Evolutionary conservation across 1,140 invertebrate genomes (phyloP), one percentile per base, ranked within the genome.

Genomic region (Lanistes nyassanus): DNA sequence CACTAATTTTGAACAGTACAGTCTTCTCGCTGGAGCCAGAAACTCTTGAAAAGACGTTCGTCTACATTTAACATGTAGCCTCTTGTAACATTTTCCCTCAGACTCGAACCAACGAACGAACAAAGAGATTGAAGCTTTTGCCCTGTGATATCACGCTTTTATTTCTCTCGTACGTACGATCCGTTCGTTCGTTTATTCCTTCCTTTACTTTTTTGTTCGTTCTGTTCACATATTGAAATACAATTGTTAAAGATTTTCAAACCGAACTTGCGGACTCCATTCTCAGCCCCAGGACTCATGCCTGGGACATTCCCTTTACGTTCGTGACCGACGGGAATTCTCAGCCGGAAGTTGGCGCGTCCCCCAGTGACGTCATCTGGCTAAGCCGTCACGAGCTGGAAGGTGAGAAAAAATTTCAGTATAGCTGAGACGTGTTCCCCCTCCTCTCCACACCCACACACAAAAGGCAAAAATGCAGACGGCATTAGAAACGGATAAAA

Each of bases 301-400:
- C 11, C 23, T 76, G 75, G 75, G 55, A 68, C 37, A 70, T 76
- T 26, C 75, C 75, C 13, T 60, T 76, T 29, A 76, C 75, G 6
- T 70, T 69, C 39, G 55, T 67, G 47, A 64, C 65, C 6, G 70
- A 29, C 34, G 56, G 9, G 19, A 64, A 9, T 6, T 53, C 53
- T 26, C 23, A 31, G 3, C 37, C 56, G 3, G 37, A 62, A 4
- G 23, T 21, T 5, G 51, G 51, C 23, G 21, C 31, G 21, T 47
- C 29, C n/a, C 66, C 73, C 3, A 58, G 47, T 51, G 60, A 74
- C 64, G 64, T 65, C 39, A 37, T 31, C 26, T 55, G 76, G 36
- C 34, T 79, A 29, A 36, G 62, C 21, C 76, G 64, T 64, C 71
- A 80, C 68, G 55, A 58, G 5, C 47, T 31, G 51, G 71, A 47